Evolutionary conservation across 2,888 invertebrate species (phyloP), one percentile per base, ranked within the genome.

Genomic region (Pristionchus japonicus): DNA sequence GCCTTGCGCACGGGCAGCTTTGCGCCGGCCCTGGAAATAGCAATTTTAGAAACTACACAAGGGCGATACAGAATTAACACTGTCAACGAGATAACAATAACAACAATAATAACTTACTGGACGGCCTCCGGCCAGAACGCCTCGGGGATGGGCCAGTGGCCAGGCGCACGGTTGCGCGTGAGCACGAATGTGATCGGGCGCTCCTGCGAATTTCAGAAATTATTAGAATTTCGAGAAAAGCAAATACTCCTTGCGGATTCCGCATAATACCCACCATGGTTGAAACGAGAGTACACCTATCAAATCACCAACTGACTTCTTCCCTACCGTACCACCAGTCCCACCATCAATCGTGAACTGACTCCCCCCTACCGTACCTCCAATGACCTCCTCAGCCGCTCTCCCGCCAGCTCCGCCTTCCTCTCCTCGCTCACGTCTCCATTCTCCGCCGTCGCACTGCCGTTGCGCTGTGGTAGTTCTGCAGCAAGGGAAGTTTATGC

Each of bases 81-180:
- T n/a, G n/a, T n/a, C n/a, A n/a, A n/a, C n/a, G 13, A 47, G 9
- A 23, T 61, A 61, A 61, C 1, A n/a, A 9, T 23, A 77, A 77
- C n/a, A n/a, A 11, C 20, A 40, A 77, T 77, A 13, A n/a, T 70
- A 95, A 47, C 97, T 96, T 0, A 97, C 97, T 88, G 97, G 6
- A 89, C 82, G 86, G 88, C 96, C 95, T 99, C 98, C 0, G 99
- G 98, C 97, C 98, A 98, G 95, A 98, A 99, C 0, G 97, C 97
- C 95, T 99, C 99, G 0, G 99, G 99, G 93, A 99, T 97, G 0
- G 99, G 99, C 99, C 99, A 99, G 95, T 98, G 98, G 57, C 98
- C 98, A 86, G 97, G 83, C 0, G 89, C 90, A 2, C 86, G 88
- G n/a, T 86, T 85, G 15, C 88, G 85, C 34, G 88, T 89, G 49